Base-by-base conservation (phyloP, 2,113 vertebrate species). In the Oryzias melastigma region DNA sequence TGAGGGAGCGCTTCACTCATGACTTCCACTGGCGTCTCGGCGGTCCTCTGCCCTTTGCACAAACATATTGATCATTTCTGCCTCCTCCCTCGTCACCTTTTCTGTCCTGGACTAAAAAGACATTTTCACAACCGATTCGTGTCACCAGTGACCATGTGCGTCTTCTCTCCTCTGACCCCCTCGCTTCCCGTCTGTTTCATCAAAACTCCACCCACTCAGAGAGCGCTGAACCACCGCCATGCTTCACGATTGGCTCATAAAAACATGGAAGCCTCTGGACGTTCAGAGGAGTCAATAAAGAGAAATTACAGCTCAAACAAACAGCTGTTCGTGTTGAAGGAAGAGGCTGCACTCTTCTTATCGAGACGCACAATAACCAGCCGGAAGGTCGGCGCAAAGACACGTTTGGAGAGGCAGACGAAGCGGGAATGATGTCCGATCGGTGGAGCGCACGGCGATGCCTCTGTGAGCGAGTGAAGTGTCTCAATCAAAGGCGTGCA, bases 31-130 rank as follows among this genome's bases (percentile, higher is more conserved):
- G 75, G 81, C 82, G 78, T 80, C 78, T 85, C 73, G 24, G 74
- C 74, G 74, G 61, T 77, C 71, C 63, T 74, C 60, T 84, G 82
- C 76, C 84, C 85, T 85, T 82, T 78, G 70, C 80, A 81, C 88
- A 88, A 90, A 90, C 85, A 89, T 84, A 89, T 90, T 77, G 76
- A 89, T 90, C 86, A 83, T 72, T 57, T 71, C 84, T 74, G 50
- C 84, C 75, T 75, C 82, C 70, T 72, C 75, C 71, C 65, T 78
- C 77, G 69, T 84, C 83, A 78, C 82, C 84, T 86, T 81, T 81
- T 79, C 73, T 75, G 81, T 78, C 70, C 71, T 54, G 48, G 27
- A 71, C 86, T 85, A 85, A 84, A 87, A 91, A 89, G 87, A 88
- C 60, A 80, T 71, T 75, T 85, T 81, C 65, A 72, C 73, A 80